phyloP scores from a whole-genome alignment of 2,888 invertebrate genomes.

The Coenonympha arcania region DNA sequence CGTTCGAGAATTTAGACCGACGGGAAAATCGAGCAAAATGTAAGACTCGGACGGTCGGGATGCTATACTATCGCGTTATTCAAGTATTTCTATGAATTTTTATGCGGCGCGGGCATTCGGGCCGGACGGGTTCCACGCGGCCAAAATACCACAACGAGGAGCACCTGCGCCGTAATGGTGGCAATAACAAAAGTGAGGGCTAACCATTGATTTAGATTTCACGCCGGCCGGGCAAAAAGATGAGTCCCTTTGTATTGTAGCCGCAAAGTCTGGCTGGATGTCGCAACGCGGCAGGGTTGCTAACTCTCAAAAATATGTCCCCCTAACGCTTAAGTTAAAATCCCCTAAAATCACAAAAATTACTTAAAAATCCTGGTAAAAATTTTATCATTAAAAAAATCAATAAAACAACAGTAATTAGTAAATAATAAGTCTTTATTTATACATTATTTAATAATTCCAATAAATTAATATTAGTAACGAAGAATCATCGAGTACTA shows the following conservation, averaged over 20 bases:
- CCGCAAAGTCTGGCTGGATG: slow-evolving; percentile 54
- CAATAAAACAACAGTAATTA: too few relatives aligned
- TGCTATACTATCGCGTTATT: slow-evolving; percentile 35
- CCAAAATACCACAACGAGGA: slow-evolving; percentile 46
- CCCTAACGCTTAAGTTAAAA: too few relatives aligned
- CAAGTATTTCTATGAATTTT: slow-evolving; percentile 46
- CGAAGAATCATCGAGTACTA: too few relatives aligned
- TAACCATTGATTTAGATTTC: slow-evolving; percentile 72
- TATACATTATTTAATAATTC: too few relatives aligned
- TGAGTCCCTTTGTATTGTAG: slow-evolving; percentile 58
- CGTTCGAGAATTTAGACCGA: slow-evolving; percentile 26
- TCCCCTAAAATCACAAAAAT: too few relatives aligned
- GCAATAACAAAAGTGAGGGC: slow-evolving; percentile 69
- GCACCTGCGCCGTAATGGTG: slow-evolving; percentile 55
- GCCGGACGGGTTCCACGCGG: slow-evolving; percentile 33
- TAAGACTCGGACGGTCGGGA: slow-evolving; percentile 22
- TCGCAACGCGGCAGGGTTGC: too few relatives aligned
- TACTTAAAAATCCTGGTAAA: too few relatives aligned
- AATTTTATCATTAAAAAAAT: too few relatives aligned
- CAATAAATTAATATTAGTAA: too few relatives aligned
- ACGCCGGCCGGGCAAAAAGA: slow-evolving; percentile 58
- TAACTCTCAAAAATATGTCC: too few relatives aligned
- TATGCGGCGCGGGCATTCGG: slow-evolving; percentile 43
- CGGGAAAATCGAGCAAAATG: slow-evolving; percentile 26
- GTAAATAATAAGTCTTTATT: too few relatives aligned